These are phyloP conservation scores for Ailurus styani DNA, from an alignment of 2,113 vertebrate genomes.

Conservation along the genomic window DNA sequence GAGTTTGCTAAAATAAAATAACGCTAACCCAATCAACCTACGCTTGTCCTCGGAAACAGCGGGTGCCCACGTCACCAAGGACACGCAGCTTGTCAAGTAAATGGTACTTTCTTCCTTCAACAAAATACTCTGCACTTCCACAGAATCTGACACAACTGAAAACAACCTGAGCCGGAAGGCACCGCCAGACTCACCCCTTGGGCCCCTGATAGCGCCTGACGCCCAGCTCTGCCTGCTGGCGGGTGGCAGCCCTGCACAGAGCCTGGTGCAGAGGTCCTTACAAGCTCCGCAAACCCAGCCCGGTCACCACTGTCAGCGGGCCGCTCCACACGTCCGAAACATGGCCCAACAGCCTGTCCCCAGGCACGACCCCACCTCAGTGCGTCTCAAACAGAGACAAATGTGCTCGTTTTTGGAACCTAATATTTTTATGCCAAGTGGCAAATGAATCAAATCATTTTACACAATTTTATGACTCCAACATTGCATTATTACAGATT, in stretches of 20 bases:
- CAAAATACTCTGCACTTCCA: no score
- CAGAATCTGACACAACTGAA: rapidly evolving
- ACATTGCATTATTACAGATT: neutral
- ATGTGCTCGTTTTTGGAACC: neutral
- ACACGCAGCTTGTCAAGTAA: no score
- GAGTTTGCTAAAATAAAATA: neutral
- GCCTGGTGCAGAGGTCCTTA: no score
- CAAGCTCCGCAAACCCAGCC: neutral
- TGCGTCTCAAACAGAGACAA: neutral
- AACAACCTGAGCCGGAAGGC: neutral
- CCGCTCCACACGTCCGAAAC: neutral
- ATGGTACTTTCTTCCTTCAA: no score
- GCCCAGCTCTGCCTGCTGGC: neutral
- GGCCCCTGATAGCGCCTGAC: no score
- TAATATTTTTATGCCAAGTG: neutral
- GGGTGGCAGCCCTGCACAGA: no score
- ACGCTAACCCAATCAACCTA: no score
- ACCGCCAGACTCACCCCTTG: neutral
- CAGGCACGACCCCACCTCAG: no score
- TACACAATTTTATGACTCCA: neutral
- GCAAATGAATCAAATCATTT: neutral
- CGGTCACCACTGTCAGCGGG: neutral
- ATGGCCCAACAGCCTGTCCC: neutral
- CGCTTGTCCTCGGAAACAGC: neutral
- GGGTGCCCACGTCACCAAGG: neutral